phyloP scores from a whole-genome alignment of 2,888 invertebrate genomes.

The Dynastes grantii region DNA sequence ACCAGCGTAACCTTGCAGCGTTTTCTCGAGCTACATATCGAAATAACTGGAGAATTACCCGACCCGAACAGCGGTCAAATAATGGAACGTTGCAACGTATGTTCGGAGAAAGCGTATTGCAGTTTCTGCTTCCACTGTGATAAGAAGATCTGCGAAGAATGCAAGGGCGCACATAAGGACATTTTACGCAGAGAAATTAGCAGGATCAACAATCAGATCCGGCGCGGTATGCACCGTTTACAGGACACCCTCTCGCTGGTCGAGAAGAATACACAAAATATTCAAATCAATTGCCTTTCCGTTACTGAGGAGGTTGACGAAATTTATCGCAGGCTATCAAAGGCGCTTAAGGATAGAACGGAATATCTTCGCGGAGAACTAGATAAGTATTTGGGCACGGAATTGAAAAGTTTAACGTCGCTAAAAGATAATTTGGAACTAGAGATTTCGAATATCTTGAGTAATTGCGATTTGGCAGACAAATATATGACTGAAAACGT shows the following conservation, averaged over 20 bases:
- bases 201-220: constrained; percentile 74
- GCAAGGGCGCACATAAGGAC: constrained; percentile 97
- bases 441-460: constrained; percentile 95
- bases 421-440: constrained; percentile 95
- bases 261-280: constrained; percentile 90
- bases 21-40: constrained; percentile 94
- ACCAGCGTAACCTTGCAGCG: constrained; percentile 96
- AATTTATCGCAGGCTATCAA: constrained; percentile 88
- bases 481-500: constrained; percentile 90
- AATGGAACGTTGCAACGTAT: constrained; percentile 94
- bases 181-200: constrained; percentile 83
- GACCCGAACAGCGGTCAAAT: constrained; percentile 93
- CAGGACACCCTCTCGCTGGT: constrained; percentile 89
- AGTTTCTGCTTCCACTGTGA: constrained; percentile 95
- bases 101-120: constrained; percentile 93
- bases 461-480: constrained; percentile 97
- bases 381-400: constrained; percentile 91
- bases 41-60: constrained; percentile 92
- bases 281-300: constrained; percentile 91
- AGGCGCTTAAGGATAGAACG: constrained; percentile 92
- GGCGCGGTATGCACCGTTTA: constrained; percentile 89
- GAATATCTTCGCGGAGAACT: constrained; percentile 91
- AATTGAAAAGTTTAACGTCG: constrained; percentile 87
- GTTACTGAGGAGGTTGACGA: constrained; percentile 96
- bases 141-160: constrained; percentile 96